phyloP scores from a whole-genome alignment of 1,140 invertebrate genomes.

The Bombus picipes region DNA sequence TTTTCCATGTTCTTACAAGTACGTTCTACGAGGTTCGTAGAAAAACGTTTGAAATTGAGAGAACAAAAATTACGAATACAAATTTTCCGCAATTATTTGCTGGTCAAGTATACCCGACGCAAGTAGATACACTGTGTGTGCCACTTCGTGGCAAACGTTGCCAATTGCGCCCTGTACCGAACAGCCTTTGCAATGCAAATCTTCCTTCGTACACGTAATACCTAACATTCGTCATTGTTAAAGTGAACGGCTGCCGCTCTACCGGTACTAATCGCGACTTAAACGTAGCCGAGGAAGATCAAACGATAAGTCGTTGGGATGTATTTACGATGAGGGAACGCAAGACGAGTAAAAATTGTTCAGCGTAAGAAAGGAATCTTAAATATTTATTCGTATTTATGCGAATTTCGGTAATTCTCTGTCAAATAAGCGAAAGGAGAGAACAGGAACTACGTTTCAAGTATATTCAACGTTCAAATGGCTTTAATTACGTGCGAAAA shows the following conservation, averaged over 20 bases:
- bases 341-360: neutral
- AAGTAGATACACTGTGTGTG: slow-evolving; percentile 42
- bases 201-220: slow-evolving; percentile 50
- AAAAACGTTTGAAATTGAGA: neutral
- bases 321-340: neutral
- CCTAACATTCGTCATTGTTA: slow-evolving; percentile 61
- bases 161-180: slow-evolving; percentile 48
- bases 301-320: slow-evolving; percentile 6
- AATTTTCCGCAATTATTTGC: slow-evolving; percentile 62
- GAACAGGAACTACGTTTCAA: neutral
- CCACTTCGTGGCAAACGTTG: slow-evolving; percentile 48
- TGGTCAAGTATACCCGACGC: slow-evolving; percentile 1
- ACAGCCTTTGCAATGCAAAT: slow-evolving; percentile 64
- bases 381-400: neutral
- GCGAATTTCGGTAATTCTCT: neutral
- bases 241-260: slow-evolving; percentile 27
- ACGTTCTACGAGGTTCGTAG: neutral
- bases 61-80: slow-evolving; percentile 40
- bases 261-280: slow-evolving; percentile 38
- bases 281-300: slow-evolving; percentile 1
- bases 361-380: neutral
- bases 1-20: neutral
- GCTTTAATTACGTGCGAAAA: slow-evolving; percentile 8
- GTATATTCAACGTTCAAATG: no score
- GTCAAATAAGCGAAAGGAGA: neutral